A percentile compares a stretch with the other conserved stretches of the same genome.
phyloP scores from a whole-genome alignment of 1,140 invertebrate genomes.

The Drosophila teissieri region DNA sequence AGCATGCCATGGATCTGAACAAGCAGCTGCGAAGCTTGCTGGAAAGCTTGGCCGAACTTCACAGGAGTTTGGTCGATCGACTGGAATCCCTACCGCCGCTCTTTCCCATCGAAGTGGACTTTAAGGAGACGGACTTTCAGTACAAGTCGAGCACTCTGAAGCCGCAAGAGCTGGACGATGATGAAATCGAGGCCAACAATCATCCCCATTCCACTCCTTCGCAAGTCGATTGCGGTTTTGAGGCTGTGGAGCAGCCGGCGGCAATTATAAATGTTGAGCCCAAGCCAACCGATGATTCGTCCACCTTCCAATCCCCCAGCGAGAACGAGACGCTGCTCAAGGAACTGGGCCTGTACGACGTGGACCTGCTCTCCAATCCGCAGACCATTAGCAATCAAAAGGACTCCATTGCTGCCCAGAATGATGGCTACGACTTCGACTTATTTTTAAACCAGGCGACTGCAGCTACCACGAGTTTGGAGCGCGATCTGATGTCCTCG shows the following conservation, averaged over 20 bases:
- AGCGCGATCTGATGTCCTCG: slow-evolving; percentile 73
- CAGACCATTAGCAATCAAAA: slow-evolving; percentile 78
- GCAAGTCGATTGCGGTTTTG: slow-evolving; percentile 69
- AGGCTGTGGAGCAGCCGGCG: slow-evolving; percentile 74
- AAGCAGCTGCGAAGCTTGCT: slow-evolving; percentile 93
- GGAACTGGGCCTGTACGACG: slow-evolving; percentile 73
- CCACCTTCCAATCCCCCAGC: slow-evolving; percentile 13
- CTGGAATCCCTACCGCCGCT: slow-evolving; percentile 90
- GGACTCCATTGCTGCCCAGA: slow-evolving; percentile 70
- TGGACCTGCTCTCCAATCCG: slow-evolving; percentile 72
- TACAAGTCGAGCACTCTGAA: slow-evolving; percentile 89
- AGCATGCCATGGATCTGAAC: slow-evolving; percentile 97
- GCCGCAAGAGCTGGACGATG: slow-evolving; percentile 85
- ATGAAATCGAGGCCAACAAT: slow-evolving; percentile 84
- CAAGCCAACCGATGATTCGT: slow-evolving; percentile 13
- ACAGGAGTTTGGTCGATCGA: slow-evolving; percentile 88
- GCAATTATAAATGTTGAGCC: slow-evolving; percentile 64
- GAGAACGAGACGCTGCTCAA: slow-evolving; percentile 73
- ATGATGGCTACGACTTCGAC: slow-evolving; percentile 77
- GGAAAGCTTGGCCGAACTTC: slow-evolving; percentile 91
- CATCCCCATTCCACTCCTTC: slow-evolving; percentile 12
- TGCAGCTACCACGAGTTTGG: slow-evolving; percentile 57
- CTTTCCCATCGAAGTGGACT: slow-evolving; percentile 98
- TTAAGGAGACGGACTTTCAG: slow-evolving; percentile 95
- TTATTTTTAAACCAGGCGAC: slow-evolving; percentile 73